These are phyloP conservation scores for Gallinago nigripennis DNA, from an alignment of 2,797 vertebrate genomes.

Conservation along the genomic window DNA sequence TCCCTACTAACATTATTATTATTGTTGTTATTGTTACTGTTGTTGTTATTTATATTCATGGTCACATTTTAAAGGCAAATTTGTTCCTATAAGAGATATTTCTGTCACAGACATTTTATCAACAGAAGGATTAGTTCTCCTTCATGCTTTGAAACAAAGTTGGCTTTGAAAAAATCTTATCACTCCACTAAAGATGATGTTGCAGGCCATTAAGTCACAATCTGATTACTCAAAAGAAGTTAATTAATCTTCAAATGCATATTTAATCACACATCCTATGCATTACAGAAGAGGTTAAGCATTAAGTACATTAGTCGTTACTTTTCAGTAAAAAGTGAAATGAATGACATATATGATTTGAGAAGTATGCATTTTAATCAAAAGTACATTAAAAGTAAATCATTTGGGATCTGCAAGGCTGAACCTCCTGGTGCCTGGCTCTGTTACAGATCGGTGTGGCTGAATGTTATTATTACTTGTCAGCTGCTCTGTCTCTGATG, in stretches of 20 bases:
- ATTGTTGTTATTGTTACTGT: not conserved
- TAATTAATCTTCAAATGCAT: slow-evolving; percentile 26
- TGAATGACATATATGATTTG: not conserved
- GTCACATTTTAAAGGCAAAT: not conserved
- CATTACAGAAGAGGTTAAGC: not conserved
- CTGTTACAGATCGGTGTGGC: not conserved
- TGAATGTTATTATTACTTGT: not conserved
- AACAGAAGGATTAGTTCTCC: not conserved
- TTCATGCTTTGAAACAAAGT: not conserved
- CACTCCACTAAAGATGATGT: not conserved
- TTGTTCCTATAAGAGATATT: not conserved
- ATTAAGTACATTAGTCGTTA: not conserved
- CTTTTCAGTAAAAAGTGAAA: not conserved
- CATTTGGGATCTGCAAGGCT: not conserved
- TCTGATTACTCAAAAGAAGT: not conserved
- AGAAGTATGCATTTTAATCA: not conserved
- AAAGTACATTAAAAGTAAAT: not conserved
- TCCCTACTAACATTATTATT: not conserved
- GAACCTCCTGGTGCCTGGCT: not conserved
- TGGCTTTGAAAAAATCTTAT: slow-evolving; percentile 16
- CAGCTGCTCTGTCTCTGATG: not conserved
- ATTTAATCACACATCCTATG: not conserved
- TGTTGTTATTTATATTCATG: not conserved
- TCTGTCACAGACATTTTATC: not conserved
- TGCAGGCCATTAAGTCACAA: not conserved